Evolutionary conservation across 2,113 vertebrate species (phyloP).

Genomic region (Telmatochromis sp.): DNA sequence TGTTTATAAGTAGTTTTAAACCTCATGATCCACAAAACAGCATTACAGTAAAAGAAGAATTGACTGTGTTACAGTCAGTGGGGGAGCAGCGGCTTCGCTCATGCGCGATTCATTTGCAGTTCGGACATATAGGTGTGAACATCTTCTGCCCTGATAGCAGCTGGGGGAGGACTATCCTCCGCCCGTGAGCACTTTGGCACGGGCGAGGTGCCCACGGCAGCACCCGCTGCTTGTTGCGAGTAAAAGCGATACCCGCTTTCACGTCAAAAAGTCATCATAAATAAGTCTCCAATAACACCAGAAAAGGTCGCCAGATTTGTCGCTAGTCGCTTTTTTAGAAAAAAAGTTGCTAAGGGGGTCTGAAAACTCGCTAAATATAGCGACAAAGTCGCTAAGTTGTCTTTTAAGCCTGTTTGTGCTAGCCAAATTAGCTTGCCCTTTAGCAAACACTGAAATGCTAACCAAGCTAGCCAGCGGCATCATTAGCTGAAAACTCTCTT

Average conservation of each 20-base stretch:
- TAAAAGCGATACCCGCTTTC: too few species aligned
- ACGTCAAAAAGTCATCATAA: rapidly evolving
- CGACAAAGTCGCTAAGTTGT: too few species aligned
- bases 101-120: rapidly evolving
- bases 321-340: background rate
- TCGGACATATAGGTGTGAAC: rapidly evolving
- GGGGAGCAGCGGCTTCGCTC: rapidly evolving
- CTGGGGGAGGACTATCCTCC: too few species aligned
- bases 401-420: background rate
- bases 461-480: background rate
- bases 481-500: background rate
- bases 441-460: background rate
- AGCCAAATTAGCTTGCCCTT: background rate
- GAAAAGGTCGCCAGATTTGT: background rate
- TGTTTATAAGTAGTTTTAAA: background rate
- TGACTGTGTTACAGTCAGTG: rapidly evolving
- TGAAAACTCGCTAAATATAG: too few species aligned
- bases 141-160: too few species aligned
- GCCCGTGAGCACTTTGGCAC: too few species aligned
- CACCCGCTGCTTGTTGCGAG: too few species aligned
- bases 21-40: rapidly evolving
- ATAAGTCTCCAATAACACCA: background rate
- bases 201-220: rapidly evolving
- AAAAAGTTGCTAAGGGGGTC: background rate
- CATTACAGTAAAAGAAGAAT: rapidly evolving